These are phyloP conservation scores for Cyprinella venusta DNA, from an alignment of 2,797 vertebrate genomes.

Conservation along the genomic window DNA sequence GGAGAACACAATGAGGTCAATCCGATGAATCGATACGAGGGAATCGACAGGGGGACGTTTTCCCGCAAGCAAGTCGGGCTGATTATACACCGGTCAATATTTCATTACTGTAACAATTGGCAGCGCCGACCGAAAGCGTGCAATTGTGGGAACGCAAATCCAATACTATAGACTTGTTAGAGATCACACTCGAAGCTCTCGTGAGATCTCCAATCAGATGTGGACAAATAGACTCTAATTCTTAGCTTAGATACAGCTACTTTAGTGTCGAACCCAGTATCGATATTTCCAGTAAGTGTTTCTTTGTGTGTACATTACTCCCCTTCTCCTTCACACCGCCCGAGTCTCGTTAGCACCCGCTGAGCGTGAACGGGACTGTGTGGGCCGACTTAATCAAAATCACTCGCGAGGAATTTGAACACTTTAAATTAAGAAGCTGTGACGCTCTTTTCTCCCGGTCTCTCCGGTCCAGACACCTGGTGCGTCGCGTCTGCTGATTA, in stretches of 20 bases:
- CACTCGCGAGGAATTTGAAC: conserved; percentile 40
- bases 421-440: conserved; percentile 43
- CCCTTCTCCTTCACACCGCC: conserved; percentile 7
- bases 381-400: conserved; percentile 52
- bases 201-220: conserved; percentile 12
- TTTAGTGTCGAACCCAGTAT: conserved; percentile 10
- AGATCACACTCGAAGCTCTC: conserved; percentile 18
- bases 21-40: conserved; percentile 51
- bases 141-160: conserved; percentile 39
- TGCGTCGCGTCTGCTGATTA: conserved; percentile 13
- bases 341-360: conserved; percentile 49
- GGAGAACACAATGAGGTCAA: conserved; percentile 47
- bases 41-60: conserved; percentile 20
- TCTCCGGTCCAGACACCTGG: conserved; percentile 31
- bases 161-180: conserved; percentile 40
- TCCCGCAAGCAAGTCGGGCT: conserved; percentile 45
- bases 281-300: not conserved
- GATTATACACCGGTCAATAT: conserved; percentile 69
- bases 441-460: conserved; percentile 15
- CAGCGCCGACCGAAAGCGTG: not conserved
- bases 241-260: conserved; percentile 23
- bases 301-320: not conserved
- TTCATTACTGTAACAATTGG: conserved; percentile 61
- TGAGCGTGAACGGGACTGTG: conserved; percentile 28
- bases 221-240: conserved; percentile 32